These are phyloP conservation scores for Sebastiscus tertius DNA, from an alignment of 2,797 vertebrate genomes.

Conservation along the genomic window DNA sequence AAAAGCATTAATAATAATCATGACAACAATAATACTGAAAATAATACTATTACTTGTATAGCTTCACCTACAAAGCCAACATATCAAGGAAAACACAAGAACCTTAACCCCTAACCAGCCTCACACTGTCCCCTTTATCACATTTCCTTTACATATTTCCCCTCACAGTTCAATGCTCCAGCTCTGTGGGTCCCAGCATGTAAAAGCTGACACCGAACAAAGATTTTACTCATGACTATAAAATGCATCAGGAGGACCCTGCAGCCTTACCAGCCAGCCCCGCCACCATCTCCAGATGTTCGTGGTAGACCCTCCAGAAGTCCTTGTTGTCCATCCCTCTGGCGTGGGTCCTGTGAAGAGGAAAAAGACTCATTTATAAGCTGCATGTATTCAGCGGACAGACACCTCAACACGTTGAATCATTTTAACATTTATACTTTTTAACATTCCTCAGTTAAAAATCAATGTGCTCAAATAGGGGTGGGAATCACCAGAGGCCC, in stretches of 20 bases:
- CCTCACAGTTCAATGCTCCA: not conserved
- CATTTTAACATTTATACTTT: too few relatives aligned
- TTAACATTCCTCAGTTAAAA: not conserved
- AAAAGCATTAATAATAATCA: too few relatives aligned
- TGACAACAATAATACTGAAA: too few relatives aligned
- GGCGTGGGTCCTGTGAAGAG: constrained; percentile 87
- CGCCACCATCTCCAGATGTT: constrained; percentile 93
- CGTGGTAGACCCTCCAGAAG: constrained; percentile 93
- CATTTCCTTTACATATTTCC: not conserved
- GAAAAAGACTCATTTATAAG: not conserved
- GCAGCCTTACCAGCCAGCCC: constrained; percentile 85
- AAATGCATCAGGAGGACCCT: not conserved
- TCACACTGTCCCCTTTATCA: too few relatives aligned
- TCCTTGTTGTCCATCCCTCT: constrained; percentile 95
- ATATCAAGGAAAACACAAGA: too few relatives aligned
- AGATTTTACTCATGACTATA: not conserved
- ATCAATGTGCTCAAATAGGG: not conserved
- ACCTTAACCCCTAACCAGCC: too few relatives aligned
- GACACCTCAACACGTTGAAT: not conserved
- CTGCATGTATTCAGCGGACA: not conserved
- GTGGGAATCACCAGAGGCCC: too few relatives aligned
- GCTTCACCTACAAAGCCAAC: too few relatives aligned
- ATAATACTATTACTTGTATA: too few relatives aligned
- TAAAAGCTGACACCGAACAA: not conserved
- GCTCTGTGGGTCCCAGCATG: accelerated